Evolutionary conservation across 2,888 invertebrate species (phyloP).

Genomic region (Conistra vaccinii): DNA sequence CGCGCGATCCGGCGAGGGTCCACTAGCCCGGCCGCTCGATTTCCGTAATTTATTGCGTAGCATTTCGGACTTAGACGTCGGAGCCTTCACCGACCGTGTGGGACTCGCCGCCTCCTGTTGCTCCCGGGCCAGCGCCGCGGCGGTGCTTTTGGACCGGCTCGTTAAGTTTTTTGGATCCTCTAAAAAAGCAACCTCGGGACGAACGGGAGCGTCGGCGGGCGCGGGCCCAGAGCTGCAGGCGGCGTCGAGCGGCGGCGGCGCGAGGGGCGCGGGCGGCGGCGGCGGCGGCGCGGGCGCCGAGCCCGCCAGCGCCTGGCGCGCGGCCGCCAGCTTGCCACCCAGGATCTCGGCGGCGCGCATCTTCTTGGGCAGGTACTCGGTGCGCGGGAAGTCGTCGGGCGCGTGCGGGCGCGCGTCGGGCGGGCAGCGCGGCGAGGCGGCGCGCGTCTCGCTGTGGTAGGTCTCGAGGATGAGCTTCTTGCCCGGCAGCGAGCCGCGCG

Average conservation of each 20-base stretch:
- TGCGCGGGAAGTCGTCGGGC: constrained; percentile 78
- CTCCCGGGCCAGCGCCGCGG: constrained; percentile 91
- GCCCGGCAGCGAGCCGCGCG: constrained; percentile 85
- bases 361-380: constrained; percentile 88
- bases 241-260: constrained; percentile 66
- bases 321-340: constrained; percentile 84
- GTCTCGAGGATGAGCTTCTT: constrained; percentile 88
- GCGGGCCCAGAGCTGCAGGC: constrained; percentile 68
- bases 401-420: constrained; percentile 65
- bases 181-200: constrained; percentile 87
- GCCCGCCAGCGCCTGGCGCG: constrained; percentile 71
- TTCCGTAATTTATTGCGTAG: constrained; percentile 70
- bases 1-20: constrained; percentile 80
- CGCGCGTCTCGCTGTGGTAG: constrained; percentile 86
- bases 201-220: constrained; percentile 73
- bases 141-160: constrained; percentile 90
- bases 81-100: constrained; percentile 88
- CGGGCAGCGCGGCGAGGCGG: constrained; percentile 76
- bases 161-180: constrained; percentile 91
- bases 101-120: constrained; percentile 89
- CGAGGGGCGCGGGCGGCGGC: constrained; percentile 48
- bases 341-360: constrained; percentile 89
- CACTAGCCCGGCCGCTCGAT: constrained; percentile 75
- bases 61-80: constrained; percentile 85
- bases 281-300: constrained; percentile 60